Percentiles rank a stretch among this genome's conserved stretches.
These are phyloP conservation scores for Gymnogyps californianus DNA, from an alignment of 2,113 vertebrate species.

Conservation along the genomic window DNA sequence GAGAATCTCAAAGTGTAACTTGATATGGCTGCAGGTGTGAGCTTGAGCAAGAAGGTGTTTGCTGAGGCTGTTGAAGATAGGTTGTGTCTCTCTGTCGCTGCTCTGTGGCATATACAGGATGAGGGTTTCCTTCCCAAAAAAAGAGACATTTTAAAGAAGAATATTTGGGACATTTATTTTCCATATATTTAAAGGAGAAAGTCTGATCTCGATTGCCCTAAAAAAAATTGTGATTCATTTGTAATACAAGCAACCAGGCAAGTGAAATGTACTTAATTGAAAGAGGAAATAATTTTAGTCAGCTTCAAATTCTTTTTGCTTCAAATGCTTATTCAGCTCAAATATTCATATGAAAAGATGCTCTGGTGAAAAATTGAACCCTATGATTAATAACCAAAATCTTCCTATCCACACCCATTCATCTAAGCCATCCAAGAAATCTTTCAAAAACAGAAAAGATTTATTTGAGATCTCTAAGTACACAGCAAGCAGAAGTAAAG, in stretches of 20 bases:
- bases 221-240: background rate
- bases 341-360: constrained; percentile 14
- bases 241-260: background rate
- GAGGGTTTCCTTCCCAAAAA: background rate
- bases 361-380: constrained; percentile 1
- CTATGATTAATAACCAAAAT: background rate
- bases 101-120: background rate
- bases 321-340: constrained; percentile 11
- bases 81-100: background rate
- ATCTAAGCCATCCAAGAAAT: background rate
- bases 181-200: background rate
- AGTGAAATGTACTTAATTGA: background rate
- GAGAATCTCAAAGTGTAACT: background rate
- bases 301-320: background rate
- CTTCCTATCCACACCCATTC: background rate
- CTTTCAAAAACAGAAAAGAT: background rate
- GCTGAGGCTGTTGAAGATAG: background rate
- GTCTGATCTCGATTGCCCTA: background rate
- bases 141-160: background rate
- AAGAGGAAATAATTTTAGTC: constrained; percentile 12
- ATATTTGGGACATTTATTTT: background rate
- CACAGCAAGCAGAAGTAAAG: background rate
- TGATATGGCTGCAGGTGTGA: background rate
- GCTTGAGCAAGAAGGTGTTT: background rate
- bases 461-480: background rate